These are phyloP conservation scores for Heliocidaris tuberculata DNA, from an alignment of 35 echinoderm and acorn worm genomes.

Conservation along the genomic window DNA sequence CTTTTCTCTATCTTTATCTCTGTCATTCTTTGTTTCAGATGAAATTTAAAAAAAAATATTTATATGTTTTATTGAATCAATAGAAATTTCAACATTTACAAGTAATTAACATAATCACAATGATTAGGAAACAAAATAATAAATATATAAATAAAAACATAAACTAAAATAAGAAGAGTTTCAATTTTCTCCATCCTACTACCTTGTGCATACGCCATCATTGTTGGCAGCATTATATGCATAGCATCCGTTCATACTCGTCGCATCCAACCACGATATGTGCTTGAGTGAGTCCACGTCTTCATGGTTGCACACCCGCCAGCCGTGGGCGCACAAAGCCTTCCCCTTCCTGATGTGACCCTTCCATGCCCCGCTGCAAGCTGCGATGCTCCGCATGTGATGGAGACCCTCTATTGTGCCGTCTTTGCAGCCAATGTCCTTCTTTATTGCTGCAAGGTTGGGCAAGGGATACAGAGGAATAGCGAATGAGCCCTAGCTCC, in stretches of 20 bases:
- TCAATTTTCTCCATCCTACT: background rate
- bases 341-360: constrained; percentile 91
- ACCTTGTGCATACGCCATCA: constrained; percentile 89
- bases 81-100: no score
- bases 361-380: constrained; percentile 88
- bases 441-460: constrained; percentile 29
- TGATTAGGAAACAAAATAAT: no score
- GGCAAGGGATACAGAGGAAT: no score
- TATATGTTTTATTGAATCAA: no score
- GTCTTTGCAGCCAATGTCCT: constrained; percentile 68
- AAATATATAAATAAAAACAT: background rate
- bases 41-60: no score
- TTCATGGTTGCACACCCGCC: constrained; percentile 72
- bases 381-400: constrained; percentile 65
- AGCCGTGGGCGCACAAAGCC: constrained; percentile 75
- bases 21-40: no score
- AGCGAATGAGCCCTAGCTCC: no score
- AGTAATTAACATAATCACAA: no score
- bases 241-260: constrained; percentile 86
- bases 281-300: constrained; percentile 62
- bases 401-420: constrained; percentile 76
- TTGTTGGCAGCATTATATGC: constrained; percentile 84
- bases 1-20: no score
- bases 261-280: constrained; percentile 81
- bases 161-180: no score